Conservation (phyloP, 2,113 vertebrate species). For the Dendrocopos noguchii region DNA sequence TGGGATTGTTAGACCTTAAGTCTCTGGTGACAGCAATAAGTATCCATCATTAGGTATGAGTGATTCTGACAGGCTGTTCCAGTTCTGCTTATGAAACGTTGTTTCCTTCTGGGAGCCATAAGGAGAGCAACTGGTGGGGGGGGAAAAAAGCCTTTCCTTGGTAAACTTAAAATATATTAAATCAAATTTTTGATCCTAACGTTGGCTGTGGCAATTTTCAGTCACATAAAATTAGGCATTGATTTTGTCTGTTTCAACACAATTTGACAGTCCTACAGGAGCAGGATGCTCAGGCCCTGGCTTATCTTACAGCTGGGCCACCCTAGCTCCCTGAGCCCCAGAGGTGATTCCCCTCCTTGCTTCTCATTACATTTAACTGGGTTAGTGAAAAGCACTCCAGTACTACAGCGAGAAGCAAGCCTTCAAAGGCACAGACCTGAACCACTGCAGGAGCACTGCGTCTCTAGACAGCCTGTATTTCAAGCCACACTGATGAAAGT, state of each 20-base stretch:
- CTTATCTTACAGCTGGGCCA: accelerated
- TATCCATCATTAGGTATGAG: slow-evolving; percentile 39
- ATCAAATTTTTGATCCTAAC: not conserved
- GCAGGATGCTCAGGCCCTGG: not conserved
- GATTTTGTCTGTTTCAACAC: not conserved
- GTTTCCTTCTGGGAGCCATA: slow-evolving; percentile 24
- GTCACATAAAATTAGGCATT: not conserved
- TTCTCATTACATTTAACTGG: not conserved
- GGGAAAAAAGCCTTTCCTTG: not conserved
- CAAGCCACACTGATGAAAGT: accelerated
- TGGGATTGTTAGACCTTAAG: slow-evolving; percentile 19
- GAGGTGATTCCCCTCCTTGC: not conserved
- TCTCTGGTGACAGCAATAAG: slow-evolving; percentile 51
- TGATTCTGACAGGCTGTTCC: slow-evolving; percentile 17
- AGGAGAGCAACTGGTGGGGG: not conserved
- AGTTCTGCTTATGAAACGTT: not conserved
- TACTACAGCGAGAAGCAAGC: not conserved
- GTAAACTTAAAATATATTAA: slow-evolving; percentile 6
- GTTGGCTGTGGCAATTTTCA: not conserved
- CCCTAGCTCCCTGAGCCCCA: not conserved
- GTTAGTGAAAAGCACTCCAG: not conserved
- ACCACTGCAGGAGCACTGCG: no score
- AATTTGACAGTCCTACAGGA: not conserved
- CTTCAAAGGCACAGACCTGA: not conserved
- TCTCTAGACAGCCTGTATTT: not conserved